phyloP scores from a whole-genome alignment of 30 jellyfish, hydroid and myxozoan genomes.

The Aurelia aurita complex sp. Pacific region DNA sequence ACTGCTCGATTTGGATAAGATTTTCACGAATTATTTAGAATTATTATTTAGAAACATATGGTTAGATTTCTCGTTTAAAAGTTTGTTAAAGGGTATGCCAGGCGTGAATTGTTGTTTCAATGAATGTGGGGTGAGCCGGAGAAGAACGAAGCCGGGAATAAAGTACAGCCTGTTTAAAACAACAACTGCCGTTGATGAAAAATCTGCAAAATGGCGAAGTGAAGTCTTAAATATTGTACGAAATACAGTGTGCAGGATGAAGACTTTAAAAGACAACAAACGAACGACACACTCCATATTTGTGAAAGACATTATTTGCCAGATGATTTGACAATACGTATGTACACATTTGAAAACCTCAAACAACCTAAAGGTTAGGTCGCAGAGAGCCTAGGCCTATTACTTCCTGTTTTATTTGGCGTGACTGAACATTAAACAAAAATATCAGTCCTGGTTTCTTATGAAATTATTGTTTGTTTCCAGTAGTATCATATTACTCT shows the following conservation, averaged over 20 bases:
- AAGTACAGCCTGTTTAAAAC: slow-evolving; percentile 27
- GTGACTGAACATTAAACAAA: too few species aligned
- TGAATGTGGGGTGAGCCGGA: slow-evolving; percentile 33
- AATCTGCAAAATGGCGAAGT: slow-evolving; percentile 12
- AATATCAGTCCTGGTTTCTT: too few species aligned
- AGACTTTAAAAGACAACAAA: slow-evolving; percentile 10
- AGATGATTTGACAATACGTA: slow-evolving; percentile 1
- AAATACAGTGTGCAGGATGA: slow-evolving; percentile 22
- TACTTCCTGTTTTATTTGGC: too few species aligned
- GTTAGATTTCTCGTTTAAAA: not conserved
- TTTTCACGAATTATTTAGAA: slow-evolving; percentile 5
- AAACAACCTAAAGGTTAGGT: not conserved
- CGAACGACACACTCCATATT: slow-evolving; percentile 8
- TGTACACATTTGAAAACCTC: slow-evolving; percentile 2
- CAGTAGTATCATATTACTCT: too few species aligned
- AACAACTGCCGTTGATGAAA: slow-evolving; percentile 29
- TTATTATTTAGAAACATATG: not conserved
- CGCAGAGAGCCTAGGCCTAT: too few species aligned
- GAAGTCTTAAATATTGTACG: slow-evolving; percentile 6
- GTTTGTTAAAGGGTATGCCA: slow-evolving; percentile 3
- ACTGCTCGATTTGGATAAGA: not conserved
- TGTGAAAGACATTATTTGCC: slow-evolving; percentile 16
- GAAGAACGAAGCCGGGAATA: slow-evolving; percentile 8
- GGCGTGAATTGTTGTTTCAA: slow-evolving; percentile 24
- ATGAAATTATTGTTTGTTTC: too few species aligned